Conservation (phyloP, 1,140 invertebrate genomes). For the Pseudoatta argentina region DNA sequence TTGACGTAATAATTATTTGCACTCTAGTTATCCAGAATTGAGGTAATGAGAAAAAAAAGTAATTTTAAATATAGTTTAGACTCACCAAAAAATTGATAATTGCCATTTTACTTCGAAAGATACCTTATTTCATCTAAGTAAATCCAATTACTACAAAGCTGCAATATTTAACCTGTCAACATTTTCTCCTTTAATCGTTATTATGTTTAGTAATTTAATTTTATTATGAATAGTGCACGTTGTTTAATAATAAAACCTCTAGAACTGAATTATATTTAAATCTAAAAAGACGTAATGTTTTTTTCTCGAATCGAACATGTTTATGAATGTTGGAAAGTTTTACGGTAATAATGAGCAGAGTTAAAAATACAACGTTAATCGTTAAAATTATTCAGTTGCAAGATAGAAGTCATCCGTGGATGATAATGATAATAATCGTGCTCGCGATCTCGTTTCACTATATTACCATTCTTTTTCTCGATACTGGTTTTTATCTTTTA, state of each 20-base stretch:
- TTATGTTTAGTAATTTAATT: background rate
- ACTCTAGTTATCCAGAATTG: background rate
- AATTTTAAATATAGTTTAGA: background rate
- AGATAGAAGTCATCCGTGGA: background rate
- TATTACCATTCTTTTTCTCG: background rate
- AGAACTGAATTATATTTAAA: background rate
- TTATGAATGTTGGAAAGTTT: background rate
- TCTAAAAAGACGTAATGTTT: background rate
- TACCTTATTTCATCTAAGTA: background rate
- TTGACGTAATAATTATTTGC: background rate
- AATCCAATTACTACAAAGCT: background rate
- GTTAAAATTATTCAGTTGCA: background rate
- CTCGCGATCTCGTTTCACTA: background rate
- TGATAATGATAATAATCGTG: background rate
- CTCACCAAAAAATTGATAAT: background rate
- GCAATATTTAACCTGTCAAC: background rate
- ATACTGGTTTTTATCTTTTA: background rate
- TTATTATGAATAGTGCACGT: background rate
- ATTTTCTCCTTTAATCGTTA: background rate
- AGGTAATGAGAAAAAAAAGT: background rate
- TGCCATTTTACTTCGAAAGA: background rate
- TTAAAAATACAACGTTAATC: conserved; percentile 8
- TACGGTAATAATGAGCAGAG: background rate
- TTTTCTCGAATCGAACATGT: background rate
- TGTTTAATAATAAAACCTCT: background rate